These are phyloP conservation scores for Epistrophella euchroma DNA, from an alignment of 2,888 invertebrate genomes.

Conservation along the genomic window DNA sequence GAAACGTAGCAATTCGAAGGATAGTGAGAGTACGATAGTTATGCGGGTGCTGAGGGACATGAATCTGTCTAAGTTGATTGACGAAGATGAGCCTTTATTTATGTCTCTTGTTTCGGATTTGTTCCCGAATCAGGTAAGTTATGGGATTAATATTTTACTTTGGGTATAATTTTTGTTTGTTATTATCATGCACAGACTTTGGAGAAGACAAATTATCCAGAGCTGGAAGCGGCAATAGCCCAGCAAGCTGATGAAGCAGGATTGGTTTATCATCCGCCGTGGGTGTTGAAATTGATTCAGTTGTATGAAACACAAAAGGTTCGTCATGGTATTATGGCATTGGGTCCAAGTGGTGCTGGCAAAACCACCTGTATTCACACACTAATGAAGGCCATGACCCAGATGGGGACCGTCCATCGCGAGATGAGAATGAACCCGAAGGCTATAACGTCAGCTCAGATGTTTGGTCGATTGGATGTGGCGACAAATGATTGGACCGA, in stretches of 20 bases:
- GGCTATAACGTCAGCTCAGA: constrained; percentile 98
- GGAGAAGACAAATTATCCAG: constrained; percentile 95
- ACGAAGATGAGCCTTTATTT: constrained; percentile 99
- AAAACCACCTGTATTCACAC: constrained; percentile 95
- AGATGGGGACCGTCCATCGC: constrained; percentile 92
- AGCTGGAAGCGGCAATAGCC: constrained; percentile 94
- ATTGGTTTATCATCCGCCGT: constrained; percentile 96
- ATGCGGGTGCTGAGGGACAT: constrained; percentile 98
- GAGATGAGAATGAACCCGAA: constrained; percentile 99
- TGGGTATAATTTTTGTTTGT: not conserved
- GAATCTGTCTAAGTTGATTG: constrained; percentile 98
- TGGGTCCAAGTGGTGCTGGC: constrained; percentile 97
- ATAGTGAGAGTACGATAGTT: constrained; percentile 97
- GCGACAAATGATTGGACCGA: constrained; percentile 99
- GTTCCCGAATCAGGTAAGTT: constrained; percentile 92
- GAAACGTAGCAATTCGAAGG: constrained; percentile 95
- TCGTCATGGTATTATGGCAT: constrained; percentile 97
- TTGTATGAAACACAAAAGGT: constrained; percentile 97
- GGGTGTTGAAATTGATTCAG: constrained; percentile 97
- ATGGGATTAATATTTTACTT: constrained; percentile 21
- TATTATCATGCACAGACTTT: constrained; percentile 85
- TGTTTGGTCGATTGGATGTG: constrained; percentile 98
- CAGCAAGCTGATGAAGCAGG: constrained; percentile 92
- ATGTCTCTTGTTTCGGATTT: constrained; percentile 97
- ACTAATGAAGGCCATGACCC: constrained; percentile 95